A percentile compares a stretch with the other conserved stretches of the same genome.
These are phyloP conservation scores for Percina caprodes DNA, from an alignment of 2,113 vertebrate species.

Conservation along the genomic window DNA sequence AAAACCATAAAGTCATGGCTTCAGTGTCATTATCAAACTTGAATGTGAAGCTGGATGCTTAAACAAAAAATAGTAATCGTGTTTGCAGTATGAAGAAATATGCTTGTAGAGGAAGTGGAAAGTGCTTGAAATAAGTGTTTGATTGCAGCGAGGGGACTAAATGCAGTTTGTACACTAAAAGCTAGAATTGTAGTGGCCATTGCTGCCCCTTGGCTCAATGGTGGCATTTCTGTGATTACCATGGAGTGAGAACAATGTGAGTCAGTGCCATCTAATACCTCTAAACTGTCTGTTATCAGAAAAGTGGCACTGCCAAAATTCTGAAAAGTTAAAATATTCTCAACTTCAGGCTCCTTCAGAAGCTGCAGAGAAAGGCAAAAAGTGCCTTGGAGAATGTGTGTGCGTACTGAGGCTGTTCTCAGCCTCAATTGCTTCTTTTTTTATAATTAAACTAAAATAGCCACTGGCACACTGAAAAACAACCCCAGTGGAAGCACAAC, in stretches of 20 bases:
- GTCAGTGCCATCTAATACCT: background rate
- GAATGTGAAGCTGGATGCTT: background rate
- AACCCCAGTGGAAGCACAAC: background rate
- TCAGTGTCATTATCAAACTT: background rate
- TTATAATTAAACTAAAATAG: background rate
- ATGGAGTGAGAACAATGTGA: background rate
- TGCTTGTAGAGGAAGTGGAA: background rate
- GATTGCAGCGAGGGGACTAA: background rate
- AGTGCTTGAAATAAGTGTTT: background rate
- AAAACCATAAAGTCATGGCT: constrained; percentile 8
- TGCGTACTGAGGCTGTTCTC: background rate
- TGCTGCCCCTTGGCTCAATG: background rate
- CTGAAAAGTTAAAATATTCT: background rate
- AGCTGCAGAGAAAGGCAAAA: background rate
- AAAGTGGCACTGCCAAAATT: background rate
- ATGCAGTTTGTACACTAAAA: background rate
- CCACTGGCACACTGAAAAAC: background rate
- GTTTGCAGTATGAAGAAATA: background rate
- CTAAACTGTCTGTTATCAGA: background rate
- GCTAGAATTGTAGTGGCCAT: background rate
- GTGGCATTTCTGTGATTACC: background rate
- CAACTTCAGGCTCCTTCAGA: background rate
- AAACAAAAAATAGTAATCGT: background rate
- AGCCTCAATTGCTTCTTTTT: background rate
- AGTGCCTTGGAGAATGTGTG: background rate